Evolutionary conservation across 30 jellyfish, hydroid and myxozoan genomes (phyloP), one percentile per base, ranked within the genome.

Genomic region (Hydractinia symbiolongicarpus): DNA sequence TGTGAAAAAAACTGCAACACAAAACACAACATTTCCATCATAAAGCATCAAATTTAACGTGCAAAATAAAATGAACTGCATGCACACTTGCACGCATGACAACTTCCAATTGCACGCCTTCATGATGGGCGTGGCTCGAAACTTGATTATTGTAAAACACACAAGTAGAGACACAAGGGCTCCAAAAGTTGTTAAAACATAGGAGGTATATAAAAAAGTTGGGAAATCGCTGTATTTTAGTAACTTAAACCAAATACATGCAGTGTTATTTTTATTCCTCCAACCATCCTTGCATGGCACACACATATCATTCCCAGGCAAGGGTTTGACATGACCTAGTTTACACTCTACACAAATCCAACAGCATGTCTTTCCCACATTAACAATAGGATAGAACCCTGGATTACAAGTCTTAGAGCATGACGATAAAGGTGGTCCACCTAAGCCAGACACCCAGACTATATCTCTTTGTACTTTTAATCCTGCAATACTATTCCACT

Each of bases 291-390:
- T 54, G 16, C 80, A 71, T 71, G 56, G 40, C 17, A 50, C 54
- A 20, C 80, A 71, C 17, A 50, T 15, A 19, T 49, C 17, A 60
- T 71, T 71, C 4, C 80, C 80, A 71, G 60, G 54, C 61, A 30
- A 30, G 51, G 17, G 30, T 20, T 71, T 71, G 60, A 71, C 51
- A 5, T 50, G 61, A 8, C 80, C 80, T n/a, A 20, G 56, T 71
- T 71, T 30, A 5, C 80, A 71, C 17, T 71, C 51, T 10, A 71
- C 80, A 15, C 80, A 71, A 13, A 8, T 71, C 80, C 80, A 71
- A 71, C 80, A 71, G 54, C 80, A 71, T 19, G 30, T 54, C 51
- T 71, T 71, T 50, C 80, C 80, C 9, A 71, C 51, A 50, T 71
- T 15, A 9, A 53, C 30, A 30, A 71, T 15, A 1, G 80, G 80